Conservation (phyloP, 1,140 invertebrate genomes). For the Drosophila pseudoobscura region DNA sequence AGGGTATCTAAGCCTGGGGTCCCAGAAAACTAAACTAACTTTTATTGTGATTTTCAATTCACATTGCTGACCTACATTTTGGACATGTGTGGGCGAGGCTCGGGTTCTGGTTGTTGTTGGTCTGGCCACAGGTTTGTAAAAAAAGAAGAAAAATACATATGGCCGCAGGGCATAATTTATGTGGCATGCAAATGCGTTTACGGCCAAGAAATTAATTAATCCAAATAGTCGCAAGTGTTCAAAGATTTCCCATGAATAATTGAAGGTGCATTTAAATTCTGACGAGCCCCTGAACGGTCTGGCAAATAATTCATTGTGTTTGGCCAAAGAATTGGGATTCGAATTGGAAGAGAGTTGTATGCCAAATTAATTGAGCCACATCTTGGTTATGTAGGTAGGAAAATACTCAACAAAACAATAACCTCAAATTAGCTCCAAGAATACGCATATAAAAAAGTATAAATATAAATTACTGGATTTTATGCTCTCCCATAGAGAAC, state of each 20-base stretch:
- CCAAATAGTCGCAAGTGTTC: slow-evolving; percentile 26
- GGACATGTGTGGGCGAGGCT: slow-evolving; percentile 39
- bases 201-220: slow-evolving; percentile 60
- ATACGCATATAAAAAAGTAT: too few relatives aligned
- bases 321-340: not conserved
- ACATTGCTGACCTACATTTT: slow-evolving; percentile 74
- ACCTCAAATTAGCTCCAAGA: too few relatives aligned
- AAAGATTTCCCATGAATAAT: slow-evolving; percentile 34
- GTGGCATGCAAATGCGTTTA: slow-evolving; percentile 38
- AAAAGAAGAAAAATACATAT: slow-evolving; percentile 47
- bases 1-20: too few relatives aligned
- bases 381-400: too few relatives aligned
- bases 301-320: slow-evolving; percentile 22
- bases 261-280: slow-evolving; percentile 14
- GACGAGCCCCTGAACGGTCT: slow-evolving; percentile 14
- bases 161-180: slow-evolving; percentile 52
- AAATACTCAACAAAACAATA: too few relatives aligned
- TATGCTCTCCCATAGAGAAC: too few relatives aligned
- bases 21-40: not conserved
- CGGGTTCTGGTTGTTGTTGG: slow-evolving; percentile 11
- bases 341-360: not conserved
- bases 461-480: too few relatives aligned
- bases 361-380: too few relatives aligned
- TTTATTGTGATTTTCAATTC: slow-evolving; percentile 69
- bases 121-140: slow-evolving; percentile 41